Conservation (phyloP, 2,113 vertebrate genomes). For the Pagrus major region DNA sequence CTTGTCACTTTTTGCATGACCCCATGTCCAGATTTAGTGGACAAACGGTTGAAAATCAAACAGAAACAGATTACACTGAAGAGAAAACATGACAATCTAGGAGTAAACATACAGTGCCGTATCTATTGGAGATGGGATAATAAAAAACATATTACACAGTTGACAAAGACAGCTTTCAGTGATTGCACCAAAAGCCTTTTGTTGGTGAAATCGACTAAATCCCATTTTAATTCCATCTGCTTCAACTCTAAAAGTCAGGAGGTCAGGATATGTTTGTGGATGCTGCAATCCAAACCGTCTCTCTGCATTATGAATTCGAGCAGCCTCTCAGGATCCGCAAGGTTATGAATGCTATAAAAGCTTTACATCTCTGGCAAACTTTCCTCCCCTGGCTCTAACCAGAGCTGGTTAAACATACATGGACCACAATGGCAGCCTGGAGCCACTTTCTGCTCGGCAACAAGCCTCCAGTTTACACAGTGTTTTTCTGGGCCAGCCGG, state of each 20-base stretch:
- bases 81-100: not conserved
- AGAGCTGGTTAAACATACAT: conserved; percentile 62
- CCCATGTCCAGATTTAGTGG: conserved; percentile 42
- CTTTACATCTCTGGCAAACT: conserved; percentile 41
- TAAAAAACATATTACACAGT: conserved; percentile 9
- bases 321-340: conserved; percentile 31
- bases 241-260: conserved; percentile 27
- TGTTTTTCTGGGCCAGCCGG: conserved; percentile 48
- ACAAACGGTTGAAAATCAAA: conserved; percentile 27
- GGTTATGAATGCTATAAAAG: conserved; percentile 29
- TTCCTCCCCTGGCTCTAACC: conserved; percentile 38
- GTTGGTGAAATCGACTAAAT: conserved; percentile 8
- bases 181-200: conserved; percentile 24
- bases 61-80: conserved; percentile 30
- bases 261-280: not conserved
- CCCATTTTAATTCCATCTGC: conserved; percentile 20
- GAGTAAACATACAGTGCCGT: not conserved
- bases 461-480: conserved; percentile 54
- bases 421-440: conserved; percentile 55
- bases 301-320: conserved; percentile 17
- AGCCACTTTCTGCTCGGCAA: conserved; percentile 69
- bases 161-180: conserved; percentile 1
- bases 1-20: conserved; percentile 45
- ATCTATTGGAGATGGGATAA: conserved; percentile 20
- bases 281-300: conserved; percentile 29